These are phyloP conservation scores for Tetranychus urticae DNA, from an alignment of 1,140 invertebrate species.

Conservation along the genomic window DNA sequence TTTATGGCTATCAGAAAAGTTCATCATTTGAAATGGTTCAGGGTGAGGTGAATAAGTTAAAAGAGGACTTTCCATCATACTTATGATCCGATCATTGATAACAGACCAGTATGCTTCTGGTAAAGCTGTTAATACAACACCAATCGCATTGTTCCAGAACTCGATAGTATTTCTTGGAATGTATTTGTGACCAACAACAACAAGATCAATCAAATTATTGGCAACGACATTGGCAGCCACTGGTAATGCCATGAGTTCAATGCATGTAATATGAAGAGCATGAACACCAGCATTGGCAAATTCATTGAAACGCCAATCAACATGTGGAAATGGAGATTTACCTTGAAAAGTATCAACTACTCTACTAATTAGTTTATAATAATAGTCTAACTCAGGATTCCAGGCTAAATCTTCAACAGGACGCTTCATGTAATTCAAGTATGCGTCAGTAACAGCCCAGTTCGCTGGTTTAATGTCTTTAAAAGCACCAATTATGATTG, in stretches of 20 bases:
- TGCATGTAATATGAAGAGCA: conserved; percentile 72
- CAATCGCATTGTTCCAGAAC: conserved; percentile 78
- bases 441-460: conserved; percentile 67
- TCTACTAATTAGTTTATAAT: conserved; percentile 49
- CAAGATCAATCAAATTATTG: conserved; percentile 56
- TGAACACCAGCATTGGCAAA: conserved; percentile 85
- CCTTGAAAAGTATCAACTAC: conserved; percentile 62
- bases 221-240: conserved; percentile 49
- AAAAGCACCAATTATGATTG: conserved; percentile 49
- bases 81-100: conserved; percentile 55
- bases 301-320: conserved; percentile 91
- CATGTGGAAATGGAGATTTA: conserved; percentile 40
- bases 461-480: conserved; percentile 56
- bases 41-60: conserved; percentile 38
- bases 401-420: conserved; percentile 39
- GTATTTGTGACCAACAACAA: conserved; percentile 47
- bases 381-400: conserved; percentile 72
- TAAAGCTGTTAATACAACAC: conserved; percentile 59
- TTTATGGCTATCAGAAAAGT: conserved; percentile 52
- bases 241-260: conserved; percentile 78
- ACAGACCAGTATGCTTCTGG: conserved; percentile 58
- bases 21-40: conserved; percentile 36
- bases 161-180: conserved; percentile 53
- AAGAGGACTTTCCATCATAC: conserved; percentile 38
- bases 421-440: conserved; percentile 42